Evolutionary conservation across 2,888 invertebrate species (phyloP).

Genomic region (Syrista parreyssii): DNA sequence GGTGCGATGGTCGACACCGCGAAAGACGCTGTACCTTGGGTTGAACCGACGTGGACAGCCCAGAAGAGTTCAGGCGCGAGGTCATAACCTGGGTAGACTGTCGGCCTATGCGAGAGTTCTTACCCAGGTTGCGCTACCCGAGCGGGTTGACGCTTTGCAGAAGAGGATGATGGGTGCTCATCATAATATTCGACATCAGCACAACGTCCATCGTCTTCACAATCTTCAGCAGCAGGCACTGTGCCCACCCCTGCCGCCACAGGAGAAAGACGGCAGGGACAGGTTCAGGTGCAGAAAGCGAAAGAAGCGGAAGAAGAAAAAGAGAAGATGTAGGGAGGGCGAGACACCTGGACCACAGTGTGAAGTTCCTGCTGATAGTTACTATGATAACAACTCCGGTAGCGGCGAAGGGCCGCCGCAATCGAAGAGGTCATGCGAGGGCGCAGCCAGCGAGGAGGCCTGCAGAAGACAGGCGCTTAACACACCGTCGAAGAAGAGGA

Average conservation of each 20-base stretch:
- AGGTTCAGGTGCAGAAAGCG: slow-evolving; percentile 67
- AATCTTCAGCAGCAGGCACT: slow-evolving; percentile 58
- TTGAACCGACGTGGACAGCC: slow-evolving; percentile 80
- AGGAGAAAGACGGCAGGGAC: slow-evolving; percentile 59
- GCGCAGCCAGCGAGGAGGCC: slow-evolving; percentile 51
- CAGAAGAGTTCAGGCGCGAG: slow-evolving; percentile 78
- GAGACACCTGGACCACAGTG: slow-evolving; percentile 52
- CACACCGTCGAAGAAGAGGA: slow-evolving; percentile 55
- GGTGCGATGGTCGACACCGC: slow-evolving; percentile 76
- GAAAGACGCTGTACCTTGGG: slow-evolving; percentile 79
- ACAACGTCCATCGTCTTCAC: slow-evolving; percentile 42
- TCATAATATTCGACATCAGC: slow-evolving; percentile 55
- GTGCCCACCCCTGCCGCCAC: slow-evolving; percentile 48
- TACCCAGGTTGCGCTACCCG: slow-evolving; percentile 70
- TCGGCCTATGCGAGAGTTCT: slow-evolving; percentile 81
- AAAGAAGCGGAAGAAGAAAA: slow-evolving; percentile 69
- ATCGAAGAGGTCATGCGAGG: slow-evolving; percentile 56
- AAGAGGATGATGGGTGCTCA: slow-evolving; percentile 60
- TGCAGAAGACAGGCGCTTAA: slow-evolving; percentile 51
- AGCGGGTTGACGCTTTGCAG: slow-evolving; percentile 68
- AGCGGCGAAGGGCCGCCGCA: slow-evolving; percentile 35
- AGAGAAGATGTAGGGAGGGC: slow-evolving; percentile 52
- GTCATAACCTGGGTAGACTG: slow-evolving; percentile 76
- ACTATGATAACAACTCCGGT: slow-evolving; percentile 14
- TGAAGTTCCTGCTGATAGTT: slow-evolving; percentile 22